A percentile compares a stretch with the other conserved stretches of the same genome.
phyloP scores from a whole-genome alignment of 2,113 vertebrate species.

The Alectura lathami region DNA sequence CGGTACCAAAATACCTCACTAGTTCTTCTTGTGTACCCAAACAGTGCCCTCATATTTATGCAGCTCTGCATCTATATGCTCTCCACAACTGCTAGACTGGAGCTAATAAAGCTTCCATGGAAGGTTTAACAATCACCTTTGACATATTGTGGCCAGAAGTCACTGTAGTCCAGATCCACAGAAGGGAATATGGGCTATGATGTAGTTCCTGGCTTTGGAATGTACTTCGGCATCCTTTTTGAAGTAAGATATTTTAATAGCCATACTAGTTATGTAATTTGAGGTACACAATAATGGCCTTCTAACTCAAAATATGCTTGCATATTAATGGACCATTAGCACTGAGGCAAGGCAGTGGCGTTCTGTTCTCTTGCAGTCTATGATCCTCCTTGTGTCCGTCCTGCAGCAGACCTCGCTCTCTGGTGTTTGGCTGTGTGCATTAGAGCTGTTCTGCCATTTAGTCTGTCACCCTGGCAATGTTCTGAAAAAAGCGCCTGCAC shows the following conservation, averaged over 20 bases:
- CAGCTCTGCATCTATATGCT: neutral
- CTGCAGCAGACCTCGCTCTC: rapidly evolving
- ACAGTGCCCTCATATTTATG: neutral
- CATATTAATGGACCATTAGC: neutral
- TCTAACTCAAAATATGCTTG: neutral
- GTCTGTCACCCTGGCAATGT: neutral
- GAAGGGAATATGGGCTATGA: rapidly evolving
- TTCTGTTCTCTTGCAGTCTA: neutral
- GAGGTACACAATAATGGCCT: neutral
- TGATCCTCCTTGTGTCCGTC: neutral
- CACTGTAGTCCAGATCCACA: neutral
- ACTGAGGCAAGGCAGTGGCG: rapidly evolving
- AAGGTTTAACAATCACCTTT: neutral
- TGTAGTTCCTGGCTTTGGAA: neutral
- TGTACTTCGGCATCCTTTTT: neutral
- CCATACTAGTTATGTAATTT: neutral
- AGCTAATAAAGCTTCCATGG: neutral
- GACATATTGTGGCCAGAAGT: neutral
- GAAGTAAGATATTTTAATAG: neutral
- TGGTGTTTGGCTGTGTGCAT: neutral
- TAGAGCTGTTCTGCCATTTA: neutral
- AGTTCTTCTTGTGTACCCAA: neutral
- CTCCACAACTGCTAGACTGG: neutral
- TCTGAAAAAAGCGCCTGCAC: neutral
- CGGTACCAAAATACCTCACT: neutral